Conservation (phyloP, 2,113 vertebrate genomes). For the rat (Rattus norvegicus) region GRCr8 NC_086022.1:81521001-81521500, state of each 20-base stretch:
- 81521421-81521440: not conserved
- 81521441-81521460: not conserved
- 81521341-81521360: not conserved
- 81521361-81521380: not conserved
- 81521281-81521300: no score
- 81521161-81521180: slow-evolving; percentile 14
- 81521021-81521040: not conserved
- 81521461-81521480: not conserved
- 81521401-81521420: not conserved
- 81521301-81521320: not conserved
- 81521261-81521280: not conserved
- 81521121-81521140: no score
- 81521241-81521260: not conserved
- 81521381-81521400: not conserved
- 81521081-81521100: no score
- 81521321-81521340: not conserved
- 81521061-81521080: no score
- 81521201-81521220: not conserved
- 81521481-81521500: not conserved
- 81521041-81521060: no score
- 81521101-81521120: no score
- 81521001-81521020: not conserved
- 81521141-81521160: not conserved
- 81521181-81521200: not conserved
- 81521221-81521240: not conserved